These are phyloP conservation scores for Eupithecia dodoneata DNA, from an alignment of 2,888 invertebrate genomes.

Conservation along the genomic window DNA sequence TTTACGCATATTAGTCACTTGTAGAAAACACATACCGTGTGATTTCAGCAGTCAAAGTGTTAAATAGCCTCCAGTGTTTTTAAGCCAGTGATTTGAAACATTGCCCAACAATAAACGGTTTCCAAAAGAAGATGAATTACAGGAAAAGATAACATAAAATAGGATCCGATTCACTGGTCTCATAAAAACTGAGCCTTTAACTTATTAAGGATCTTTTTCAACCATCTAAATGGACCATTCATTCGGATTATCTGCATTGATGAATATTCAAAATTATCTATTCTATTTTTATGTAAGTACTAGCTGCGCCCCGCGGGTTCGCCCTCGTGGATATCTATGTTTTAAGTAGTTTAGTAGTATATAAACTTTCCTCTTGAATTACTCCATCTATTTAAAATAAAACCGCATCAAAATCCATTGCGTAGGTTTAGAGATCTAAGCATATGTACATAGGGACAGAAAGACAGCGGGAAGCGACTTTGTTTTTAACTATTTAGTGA, in stretches of 20 bases:
- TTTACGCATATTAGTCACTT: too few species aligned
- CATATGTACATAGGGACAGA: too few species aligned
- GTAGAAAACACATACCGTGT: too few species aligned
- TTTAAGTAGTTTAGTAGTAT: too few species aligned
- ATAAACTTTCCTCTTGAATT: too few species aligned
- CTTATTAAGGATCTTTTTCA: conserved; percentile 35
- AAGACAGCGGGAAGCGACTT: too few species aligned
- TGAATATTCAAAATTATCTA: neutral
- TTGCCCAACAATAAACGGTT: conserved; percentile 50
- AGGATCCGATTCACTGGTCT: conserved; percentile 36
- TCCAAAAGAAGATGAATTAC: conserved; percentile 44
- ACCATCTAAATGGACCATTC: conserved; percentile 33
- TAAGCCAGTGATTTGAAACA: neutral
- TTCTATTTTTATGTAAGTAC: neutral
- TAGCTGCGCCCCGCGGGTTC: neutral
- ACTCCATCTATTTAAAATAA: too few species aligned
- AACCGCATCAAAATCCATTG: too few species aligned
- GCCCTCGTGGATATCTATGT: too few species aligned
- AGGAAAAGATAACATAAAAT: conserved; percentile 41
- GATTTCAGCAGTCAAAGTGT: too few species aligned
- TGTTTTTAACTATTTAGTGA: too few species aligned
- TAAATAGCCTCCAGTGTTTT: neutral
- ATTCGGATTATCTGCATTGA: conserved; percentile 20
- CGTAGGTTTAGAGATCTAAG: too few species aligned
- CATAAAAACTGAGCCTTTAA: conserved; percentile 28